Base-by-base conservation (phyloP, 2,797 vertebrate genomes). In the Mormyrus hasselquistii region DNA sequence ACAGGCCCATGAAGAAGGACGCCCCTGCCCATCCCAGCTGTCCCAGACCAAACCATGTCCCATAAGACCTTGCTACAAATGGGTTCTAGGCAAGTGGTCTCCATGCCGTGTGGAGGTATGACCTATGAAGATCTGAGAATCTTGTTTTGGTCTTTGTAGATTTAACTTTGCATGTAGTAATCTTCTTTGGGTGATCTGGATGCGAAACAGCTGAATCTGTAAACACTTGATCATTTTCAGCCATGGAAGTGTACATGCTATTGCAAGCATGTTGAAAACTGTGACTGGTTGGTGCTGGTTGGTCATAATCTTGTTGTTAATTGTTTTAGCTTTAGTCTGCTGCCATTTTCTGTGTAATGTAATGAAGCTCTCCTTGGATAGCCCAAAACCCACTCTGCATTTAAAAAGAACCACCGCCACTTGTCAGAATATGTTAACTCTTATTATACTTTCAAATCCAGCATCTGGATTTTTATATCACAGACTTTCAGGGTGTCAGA, bases 81-180 rank as follows among this genome's bases (percentile, higher is more conserved):
- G 98, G 98, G 91, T 95, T 65, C 95, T 98, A 69, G 96, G 97
- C 9, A 96, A 96, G 7, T 99, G 98, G 98, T 97, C 97, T 2
- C 47, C 93, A 7, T 99, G 98, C 94, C 93, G 86, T 10, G 82
- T 98, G 38, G 96, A 98, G 97, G 99, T 99, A 97, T 0, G 93
- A 92, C 55, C 19, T 79, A 41, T 44, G 7, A 34, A 47, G 5
- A 3, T 55, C 16, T 76, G 22, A 65, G 41, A 76, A 76, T 76
- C 4, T 38, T 14, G 12, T 76, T 38, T 76, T 34, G 25, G 16
- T 76, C 34, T 19, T 76, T 76, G 34, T 76, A 76, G 14, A 76
- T 76, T 76, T 41, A 41, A 6, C 34, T 41, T 12, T 41, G 34
- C 12, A 0, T 76, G 14, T 41, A 76, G 34, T 14, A 14, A 38